Percentiles rank a stretch among this genome's conserved stretches.
Evolutionary conservation across 2,113 vertebrate species (phyloP).

Genomic region (Miniopterus natalensis): DNA sequence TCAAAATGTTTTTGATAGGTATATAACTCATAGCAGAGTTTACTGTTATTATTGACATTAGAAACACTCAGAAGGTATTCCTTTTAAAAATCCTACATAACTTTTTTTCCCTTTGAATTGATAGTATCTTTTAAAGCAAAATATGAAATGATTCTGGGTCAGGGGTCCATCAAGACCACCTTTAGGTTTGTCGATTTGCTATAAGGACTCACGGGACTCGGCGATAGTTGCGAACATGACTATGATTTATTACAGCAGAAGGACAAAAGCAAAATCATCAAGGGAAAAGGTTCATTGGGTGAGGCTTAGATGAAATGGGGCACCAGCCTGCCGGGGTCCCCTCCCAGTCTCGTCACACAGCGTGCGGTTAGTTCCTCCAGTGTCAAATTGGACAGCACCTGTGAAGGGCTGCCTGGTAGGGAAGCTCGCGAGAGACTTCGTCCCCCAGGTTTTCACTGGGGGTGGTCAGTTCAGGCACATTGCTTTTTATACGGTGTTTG

Average conservation of each 20-base stretch:
- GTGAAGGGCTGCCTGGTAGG: neutral
- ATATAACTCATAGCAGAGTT: neutral
- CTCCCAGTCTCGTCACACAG: neutral
- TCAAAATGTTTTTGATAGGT: neutral
- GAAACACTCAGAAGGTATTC: neutral
- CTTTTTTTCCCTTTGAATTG: neutral
- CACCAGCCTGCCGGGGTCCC: neutral
- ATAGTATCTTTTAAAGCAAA: constrained; percentile 13
- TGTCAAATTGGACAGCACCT: neutral
- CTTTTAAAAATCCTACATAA: neutral
- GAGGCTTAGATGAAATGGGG: neutral
- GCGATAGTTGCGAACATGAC: neutral
- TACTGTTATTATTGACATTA: neutral
- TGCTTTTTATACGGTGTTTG: neutral
- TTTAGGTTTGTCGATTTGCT: neutral
- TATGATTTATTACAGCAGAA: neutral
- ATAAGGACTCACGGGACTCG: neutral
- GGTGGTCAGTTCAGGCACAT: neutral
- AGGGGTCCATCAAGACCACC: neutral
- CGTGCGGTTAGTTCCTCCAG: neutral
- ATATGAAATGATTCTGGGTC: neutral
- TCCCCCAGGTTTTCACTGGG: neutral
- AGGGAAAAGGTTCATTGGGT: neutral
- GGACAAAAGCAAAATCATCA: neutral
- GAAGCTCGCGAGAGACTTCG: neutral